Conservation (phyloP, 1,140 invertebrate genomes). For the Lysiphlebus fabarum region DNA sequence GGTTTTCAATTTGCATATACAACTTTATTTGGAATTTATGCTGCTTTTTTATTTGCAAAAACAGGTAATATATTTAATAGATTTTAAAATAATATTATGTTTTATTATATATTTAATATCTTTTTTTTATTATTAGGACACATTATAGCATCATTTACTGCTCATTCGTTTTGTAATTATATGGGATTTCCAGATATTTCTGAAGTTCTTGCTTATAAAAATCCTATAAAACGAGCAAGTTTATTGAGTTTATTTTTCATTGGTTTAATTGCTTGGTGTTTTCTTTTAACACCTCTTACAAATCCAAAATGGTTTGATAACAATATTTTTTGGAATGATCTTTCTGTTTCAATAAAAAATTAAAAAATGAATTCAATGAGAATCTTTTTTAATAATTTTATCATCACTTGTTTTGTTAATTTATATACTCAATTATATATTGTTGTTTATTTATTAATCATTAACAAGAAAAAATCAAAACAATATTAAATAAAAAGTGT, state of each 20-base stretch:
- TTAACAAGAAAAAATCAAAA: too few species aligned
- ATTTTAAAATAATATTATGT: constrained; percentile 15
- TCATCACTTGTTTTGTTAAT: too few species aligned
- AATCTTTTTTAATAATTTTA: too few species aligned
- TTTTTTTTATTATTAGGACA: constrained; percentile 67
- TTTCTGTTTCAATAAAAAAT: constrained; percentile 35
- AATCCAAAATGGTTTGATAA: constrained; percentile 75
- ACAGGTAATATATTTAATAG: constrained; percentile 55
- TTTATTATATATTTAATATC: constrained; percentile 5
- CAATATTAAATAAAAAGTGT: too few species aligned
- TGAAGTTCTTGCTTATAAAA: constrained; percentile 69
- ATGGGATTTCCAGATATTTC: constrained; percentile 91
- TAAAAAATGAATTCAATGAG: too few species aligned
- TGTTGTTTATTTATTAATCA: too few species aligned
- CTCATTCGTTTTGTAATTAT: constrained; percentile 92
- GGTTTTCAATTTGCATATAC: constrained; percentile 90
- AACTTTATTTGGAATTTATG: constrained; percentile 90
- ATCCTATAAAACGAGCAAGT: constrained; percentile 61
- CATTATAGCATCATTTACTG: constrained; percentile 81
- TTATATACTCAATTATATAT: too few species aligned
- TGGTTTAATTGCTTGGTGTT: constrained; percentile 76
- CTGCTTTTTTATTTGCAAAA: constrained; percentile 80
- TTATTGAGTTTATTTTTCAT: constrained; percentile 67
- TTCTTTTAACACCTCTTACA: constrained; percentile 75
- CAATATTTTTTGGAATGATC: constrained; percentile 59